Evolutionary conservation across 2,797 vertebrate genomes (phyloP).

Genomic region (Poecilia picta): DNA sequence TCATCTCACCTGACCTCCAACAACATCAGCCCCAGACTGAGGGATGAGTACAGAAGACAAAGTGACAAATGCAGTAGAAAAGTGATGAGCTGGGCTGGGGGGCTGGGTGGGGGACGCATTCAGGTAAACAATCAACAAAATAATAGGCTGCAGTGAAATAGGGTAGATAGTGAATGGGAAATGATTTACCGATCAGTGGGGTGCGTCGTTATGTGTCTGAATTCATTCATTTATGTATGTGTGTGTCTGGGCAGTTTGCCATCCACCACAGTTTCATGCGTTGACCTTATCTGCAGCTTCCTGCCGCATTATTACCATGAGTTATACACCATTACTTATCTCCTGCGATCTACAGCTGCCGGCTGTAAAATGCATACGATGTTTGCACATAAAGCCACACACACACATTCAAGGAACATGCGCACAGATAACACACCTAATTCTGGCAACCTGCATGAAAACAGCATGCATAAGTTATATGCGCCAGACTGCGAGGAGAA

Average conservation of each 20-base stretch:
- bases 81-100: background rate
- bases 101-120: background rate
- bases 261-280: constrained; percentile 40
- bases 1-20: constrained; percentile 72
- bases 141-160: constrained; percentile 39
- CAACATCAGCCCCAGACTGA: constrained; percentile 47
- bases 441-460: constrained; percentile 44
- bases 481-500: constrained; percentile 42
- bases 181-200: constrained; percentile 47
- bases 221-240: constrained; percentile 44
- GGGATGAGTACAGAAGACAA: constrained; percentile 5
- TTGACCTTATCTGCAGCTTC: constrained; percentile 73
- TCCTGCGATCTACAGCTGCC: constrained; percentile 54
- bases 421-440: constrained; percentile 29
- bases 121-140: constrained; percentile 26
- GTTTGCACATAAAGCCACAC: background rate
- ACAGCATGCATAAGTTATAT: constrained; percentile 62
- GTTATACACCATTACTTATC: constrained; percentile 70
- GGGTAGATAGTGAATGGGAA: constrained; percentile 28
- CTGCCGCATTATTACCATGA: constrained; percentile 74
- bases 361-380: constrained; percentile 21
- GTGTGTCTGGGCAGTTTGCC: constrained; percentile 41
- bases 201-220: constrained; percentile 44
- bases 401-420: constrained; percentile 5
- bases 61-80: background rate